Evolutionary conservation across 2,797 vertebrate genomes (phyloP).

Genomic region (Babyrousa celebensis): DNA sequence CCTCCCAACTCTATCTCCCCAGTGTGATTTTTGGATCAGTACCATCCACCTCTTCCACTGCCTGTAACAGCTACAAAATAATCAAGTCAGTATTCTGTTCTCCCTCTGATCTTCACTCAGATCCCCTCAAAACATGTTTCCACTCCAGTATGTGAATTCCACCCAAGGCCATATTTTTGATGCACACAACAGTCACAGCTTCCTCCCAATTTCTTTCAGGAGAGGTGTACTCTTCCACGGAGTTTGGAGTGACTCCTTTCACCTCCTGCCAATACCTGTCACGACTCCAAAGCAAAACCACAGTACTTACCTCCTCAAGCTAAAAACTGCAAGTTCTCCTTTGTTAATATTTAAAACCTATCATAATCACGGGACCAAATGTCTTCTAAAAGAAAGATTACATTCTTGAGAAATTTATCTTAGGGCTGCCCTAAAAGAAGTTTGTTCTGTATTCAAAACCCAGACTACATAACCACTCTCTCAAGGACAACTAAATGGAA

Average conservation of each 20-base stretch:
- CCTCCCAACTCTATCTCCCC: not conserved
- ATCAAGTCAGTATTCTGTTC: not conserved
- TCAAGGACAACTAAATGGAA: not conserved
- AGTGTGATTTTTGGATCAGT: not conserved
- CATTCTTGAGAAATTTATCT: not conserved
- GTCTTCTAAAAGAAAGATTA: not conserved
- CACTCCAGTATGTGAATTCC: not conserved
- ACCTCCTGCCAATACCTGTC: not conserved
- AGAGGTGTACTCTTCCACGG: not conserved
- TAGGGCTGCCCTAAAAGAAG: not conserved
- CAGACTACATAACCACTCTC: not conserved
- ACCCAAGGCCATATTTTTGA: not conserved
- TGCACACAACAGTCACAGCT: not conserved
- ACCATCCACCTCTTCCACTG: not conserved
- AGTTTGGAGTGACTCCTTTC: not conserved
- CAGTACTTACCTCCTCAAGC: not conserved
- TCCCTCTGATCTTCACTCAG: not conserved
- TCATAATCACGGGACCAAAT: not conserved
- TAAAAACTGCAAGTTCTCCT: constrained; percentile 29
- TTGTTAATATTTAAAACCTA: constrained; percentile 1
- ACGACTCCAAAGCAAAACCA: not conserved
- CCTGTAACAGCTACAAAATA: not conserved
- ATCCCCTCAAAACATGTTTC: constrained; percentile 14
- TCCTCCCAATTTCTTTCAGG: not conserved
- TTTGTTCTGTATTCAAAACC: not conserved